Percentiles rank a stretch among this genome's conserved stretches.
These are phyloP conservation scores for Scarus forsteni DNA, from an alignment of 2,797 vertebrate genomes.

Conservation along the genomic window DNA sequence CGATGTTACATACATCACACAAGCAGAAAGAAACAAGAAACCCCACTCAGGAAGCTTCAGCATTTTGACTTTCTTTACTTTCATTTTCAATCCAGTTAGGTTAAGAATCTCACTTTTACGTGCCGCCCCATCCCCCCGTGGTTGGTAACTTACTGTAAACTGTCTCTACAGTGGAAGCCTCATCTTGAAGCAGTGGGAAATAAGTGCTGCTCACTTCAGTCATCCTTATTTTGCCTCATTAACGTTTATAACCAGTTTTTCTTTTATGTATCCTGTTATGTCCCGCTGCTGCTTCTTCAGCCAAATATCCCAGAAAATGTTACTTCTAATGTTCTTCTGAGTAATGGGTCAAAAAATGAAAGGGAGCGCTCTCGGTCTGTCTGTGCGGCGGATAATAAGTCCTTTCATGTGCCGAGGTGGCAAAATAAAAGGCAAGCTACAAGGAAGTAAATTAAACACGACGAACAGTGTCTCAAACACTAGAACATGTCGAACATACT, in stretches of 20 bases:
- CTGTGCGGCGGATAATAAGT: background rate
- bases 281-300: background rate
- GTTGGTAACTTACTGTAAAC: background rate
- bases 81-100: background rate
- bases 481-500: background rate
- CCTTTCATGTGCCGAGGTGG: background rate
- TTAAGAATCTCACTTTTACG: background rate
- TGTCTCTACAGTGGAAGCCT: background rate
- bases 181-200: slow-evolving; percentile 11
- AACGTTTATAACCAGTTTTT: background rate
- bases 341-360: slow-evolving; percentile 19
- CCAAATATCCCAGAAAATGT: background rate
- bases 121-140: too few species aligned
- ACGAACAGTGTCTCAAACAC: background rate
- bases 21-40: background rate
- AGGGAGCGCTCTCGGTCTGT: background rate
- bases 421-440: slow-evolving; percentile 2
- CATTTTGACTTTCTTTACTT: background rate
- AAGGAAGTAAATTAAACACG: slow-evolving; percentile 5
- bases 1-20: background rate
- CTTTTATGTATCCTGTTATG: background rate
- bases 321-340: background rate
- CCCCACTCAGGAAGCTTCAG: too few species aligned
- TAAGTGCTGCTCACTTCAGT: slow-evolving; percentile 1
- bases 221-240: slow-evolving; percentile 12